These are phyloP conservation scores for Sarcophaga peregrina DNA, from an alignment of 1,140 invertebrate genomes.

Conservation along the genomic window DNA sequence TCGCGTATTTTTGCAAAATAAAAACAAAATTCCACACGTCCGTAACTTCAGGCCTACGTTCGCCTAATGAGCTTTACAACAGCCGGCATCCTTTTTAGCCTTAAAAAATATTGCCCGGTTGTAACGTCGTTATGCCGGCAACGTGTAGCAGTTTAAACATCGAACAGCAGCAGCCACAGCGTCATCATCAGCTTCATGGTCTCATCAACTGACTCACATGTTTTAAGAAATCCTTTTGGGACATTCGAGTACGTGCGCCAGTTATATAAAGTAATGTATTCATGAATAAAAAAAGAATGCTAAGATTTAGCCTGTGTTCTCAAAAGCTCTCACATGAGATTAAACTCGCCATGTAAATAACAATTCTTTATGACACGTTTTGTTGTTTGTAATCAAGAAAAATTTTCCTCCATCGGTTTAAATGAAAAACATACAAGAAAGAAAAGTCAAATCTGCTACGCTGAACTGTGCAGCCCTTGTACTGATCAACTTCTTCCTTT, in stretches of 20 bases:
- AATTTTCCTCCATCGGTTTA: no score
- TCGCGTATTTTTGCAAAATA: no score
- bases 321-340: no score
- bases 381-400: no score
- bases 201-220: constrained; percentile 7
- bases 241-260: not conserved
- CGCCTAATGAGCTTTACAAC: constrained; percentile 35
- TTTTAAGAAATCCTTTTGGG: constrained; percentile 25
- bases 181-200: not conserved
- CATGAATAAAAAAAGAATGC: not conserved
- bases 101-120: no score
- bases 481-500: no score
- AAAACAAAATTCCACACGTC: constrained; percentile 31
- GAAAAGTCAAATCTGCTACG: no score
- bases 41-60: constrained; percentile 36
- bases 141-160: not conserved
- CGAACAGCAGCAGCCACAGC: not conserved
- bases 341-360: no score
- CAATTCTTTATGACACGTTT: no score
- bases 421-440: no score
- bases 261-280: not conserved
- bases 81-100: constrained; percentile 30
- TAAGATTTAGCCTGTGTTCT: not conserved
- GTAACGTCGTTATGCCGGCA: not conserved
- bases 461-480: no score